Percentiles rank a stretch among this genome's conserved stretches.
These are phyloP conservation scores for Alfaro cultratus DNA, from an alignment of 2,797 vertebrate species.

Conservation along the genomic window DNA sequence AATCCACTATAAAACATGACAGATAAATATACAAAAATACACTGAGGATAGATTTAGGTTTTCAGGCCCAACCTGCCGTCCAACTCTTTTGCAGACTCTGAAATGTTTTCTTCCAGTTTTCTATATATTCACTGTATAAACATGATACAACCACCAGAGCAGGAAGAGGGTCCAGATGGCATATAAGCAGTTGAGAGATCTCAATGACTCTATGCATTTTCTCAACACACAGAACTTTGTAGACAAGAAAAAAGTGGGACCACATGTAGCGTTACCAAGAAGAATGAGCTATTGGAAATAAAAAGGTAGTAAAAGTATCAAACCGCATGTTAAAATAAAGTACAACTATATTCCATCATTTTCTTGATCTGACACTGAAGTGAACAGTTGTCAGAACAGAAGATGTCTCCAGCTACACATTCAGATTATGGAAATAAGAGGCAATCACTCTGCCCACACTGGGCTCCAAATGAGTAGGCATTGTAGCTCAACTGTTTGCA, in stretches of 20 bases:
- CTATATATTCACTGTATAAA: background rate
- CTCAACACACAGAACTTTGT: background rate
- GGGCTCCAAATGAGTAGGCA: conserved; percentile 41
- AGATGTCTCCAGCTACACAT: conserved; percentile 4
- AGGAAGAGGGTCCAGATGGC: background rate
- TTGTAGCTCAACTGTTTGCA: conserved; percentile 31
- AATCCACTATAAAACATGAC: background rate
- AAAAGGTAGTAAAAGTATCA: background rate
- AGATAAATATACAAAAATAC: background rate
- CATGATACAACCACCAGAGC: background rate
- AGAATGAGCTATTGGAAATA: background rate
- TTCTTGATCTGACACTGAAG: background rate
- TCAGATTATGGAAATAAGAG: conserved; percentile 1
- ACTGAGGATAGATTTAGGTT: background rate
- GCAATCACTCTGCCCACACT: conserved; percentile 18
- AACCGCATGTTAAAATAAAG: background rate
- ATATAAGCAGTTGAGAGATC: background rate
- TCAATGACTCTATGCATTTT: background rate
- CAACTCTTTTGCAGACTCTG: background rate
- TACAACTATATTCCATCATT: background rate
- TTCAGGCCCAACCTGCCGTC: background rate
- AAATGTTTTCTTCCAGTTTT: background rate
- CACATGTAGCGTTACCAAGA: background rate
- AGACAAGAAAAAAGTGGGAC: background rate
- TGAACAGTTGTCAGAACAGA: conserved; percentile 17